Evolutionary conservation across 92 coral and sea anemone genomes (phyloP).

Genomic region (Phenganax subtilis): DNA sequence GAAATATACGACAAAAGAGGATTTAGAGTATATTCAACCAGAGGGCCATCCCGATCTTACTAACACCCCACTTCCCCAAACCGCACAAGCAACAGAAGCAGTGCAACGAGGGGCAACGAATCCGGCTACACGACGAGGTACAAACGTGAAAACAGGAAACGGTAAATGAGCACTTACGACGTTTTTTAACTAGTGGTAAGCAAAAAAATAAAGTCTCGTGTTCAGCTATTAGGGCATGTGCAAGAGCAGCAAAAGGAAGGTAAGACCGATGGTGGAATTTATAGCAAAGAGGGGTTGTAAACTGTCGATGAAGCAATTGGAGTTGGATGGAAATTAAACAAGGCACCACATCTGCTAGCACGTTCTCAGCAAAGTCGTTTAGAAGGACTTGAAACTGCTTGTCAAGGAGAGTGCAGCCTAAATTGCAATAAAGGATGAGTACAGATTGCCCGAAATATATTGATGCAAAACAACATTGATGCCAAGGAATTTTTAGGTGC

Average conservation of each 20-base stretch:
- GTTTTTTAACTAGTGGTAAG: conserved; percentile 45
- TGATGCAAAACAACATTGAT: conserved; percentile 35
- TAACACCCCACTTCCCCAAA: neutral
- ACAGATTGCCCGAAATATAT: conserved; percentile 34
- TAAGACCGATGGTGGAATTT: conserved; percentile 48
- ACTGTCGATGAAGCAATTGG: conserved; percentile 39
- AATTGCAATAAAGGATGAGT: conserved; percentile 19
- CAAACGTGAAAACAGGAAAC: conserved; percentile 2
- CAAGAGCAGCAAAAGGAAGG: conserved; percentile 44
- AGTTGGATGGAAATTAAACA: conserved; percentile 47
- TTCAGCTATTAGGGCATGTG: conserved; percentile 49
- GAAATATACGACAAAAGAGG: conserved; percentile 6
- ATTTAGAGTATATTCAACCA: conserved; percentile 8
- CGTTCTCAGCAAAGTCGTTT: conserved; percentile 29
- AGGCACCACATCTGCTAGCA: conserved; percentile 35
- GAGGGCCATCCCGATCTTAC: conserved; percentile 32
- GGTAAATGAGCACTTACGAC: conserved; percentile 31
- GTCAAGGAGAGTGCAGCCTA: conserved; percentile 20
- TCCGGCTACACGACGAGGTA: neutral
- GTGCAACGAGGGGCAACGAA: neutral
- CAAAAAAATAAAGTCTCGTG: conserved; percentile 30
- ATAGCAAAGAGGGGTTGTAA: conserved; percentile 50
- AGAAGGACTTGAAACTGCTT: conserved; percentile 28
- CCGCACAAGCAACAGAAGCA: conserved; percentile 25
- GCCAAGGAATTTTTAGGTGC: conserved; percentile 26